These are phyloP conservation scores for Polymixis flavicincta DNA, from an alignment of 2,888 invertebrate species.

Conservation along the genomic window DNA sequence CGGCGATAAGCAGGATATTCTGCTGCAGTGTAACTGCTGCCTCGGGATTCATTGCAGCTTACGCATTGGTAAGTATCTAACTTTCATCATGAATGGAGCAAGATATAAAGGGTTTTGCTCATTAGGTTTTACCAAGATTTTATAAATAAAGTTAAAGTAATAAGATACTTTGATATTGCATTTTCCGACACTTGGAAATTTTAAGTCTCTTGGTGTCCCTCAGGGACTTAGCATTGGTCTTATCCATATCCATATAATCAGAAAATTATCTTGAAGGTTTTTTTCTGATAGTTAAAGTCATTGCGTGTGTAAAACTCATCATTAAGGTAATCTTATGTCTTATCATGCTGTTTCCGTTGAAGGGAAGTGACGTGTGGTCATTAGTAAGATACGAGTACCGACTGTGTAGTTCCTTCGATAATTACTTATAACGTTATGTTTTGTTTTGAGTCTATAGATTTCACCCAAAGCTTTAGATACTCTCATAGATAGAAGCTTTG, in stretches of 20 bases:
- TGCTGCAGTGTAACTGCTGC: conserved; percentile 90
- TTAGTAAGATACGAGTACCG: conserved; percentile 30
- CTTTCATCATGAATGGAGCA: conserved; percentile 1
- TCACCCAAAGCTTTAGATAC: too few species aligned
- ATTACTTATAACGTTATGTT: neutral
- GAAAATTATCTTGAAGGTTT: conserved; percentile 16
- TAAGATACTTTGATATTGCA: too few species aligned
- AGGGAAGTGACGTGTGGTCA: conserved; percentile 24
- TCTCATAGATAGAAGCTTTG: neutral
- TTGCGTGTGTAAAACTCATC: conserved; percentile 33
- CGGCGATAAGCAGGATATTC: conserved; percentile 86
- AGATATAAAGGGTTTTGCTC: neutral
- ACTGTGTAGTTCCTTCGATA: conserved; percentile 18
- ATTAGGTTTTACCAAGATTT: neutral
- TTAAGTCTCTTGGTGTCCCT: neutral
- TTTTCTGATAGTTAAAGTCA: neutral
- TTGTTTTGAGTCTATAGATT: neutral
- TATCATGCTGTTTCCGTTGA: conserved; percentile 48
- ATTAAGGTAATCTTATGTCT: conserved; percentile 33
- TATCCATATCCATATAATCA: neutral
- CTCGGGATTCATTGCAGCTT: conserved; percentile 88
- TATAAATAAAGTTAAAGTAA: neutral
- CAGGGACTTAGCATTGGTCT: neutral
- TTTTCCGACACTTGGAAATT: neutral
- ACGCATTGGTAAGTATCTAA: conserved; percentile 83